phyloP scores from a whole-genome alignment of 92 coral and sea anemone species.

The Scolanthus callimorphus region DNA sequence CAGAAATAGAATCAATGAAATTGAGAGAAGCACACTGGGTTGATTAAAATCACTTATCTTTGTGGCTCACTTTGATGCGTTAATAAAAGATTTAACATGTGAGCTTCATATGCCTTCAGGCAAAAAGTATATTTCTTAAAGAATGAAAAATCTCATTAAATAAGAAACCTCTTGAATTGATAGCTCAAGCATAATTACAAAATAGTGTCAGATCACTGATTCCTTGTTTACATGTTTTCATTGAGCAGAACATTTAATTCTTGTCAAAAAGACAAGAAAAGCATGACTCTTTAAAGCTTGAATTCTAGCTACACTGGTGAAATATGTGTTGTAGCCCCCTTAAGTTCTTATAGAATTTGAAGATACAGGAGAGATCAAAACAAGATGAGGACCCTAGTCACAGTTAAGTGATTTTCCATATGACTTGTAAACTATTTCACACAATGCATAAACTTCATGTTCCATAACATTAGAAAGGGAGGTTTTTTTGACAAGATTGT shows the following conservation, averaged over 20 bases:
- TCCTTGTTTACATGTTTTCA: too few species aligned
- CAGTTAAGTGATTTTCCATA: not conserved
- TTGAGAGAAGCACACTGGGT: not conserved
- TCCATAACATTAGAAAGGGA: not conserved
- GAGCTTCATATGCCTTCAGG: not conserved
- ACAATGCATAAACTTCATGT: not conserved
- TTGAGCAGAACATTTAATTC: too few species aligned
- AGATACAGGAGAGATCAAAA: too few species aligned
- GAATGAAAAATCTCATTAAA: too few species aligned
- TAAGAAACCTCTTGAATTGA: not conserved
- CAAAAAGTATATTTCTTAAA: not conserved
- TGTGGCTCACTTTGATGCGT: not conserved
- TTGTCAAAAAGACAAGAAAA: too few species aligned
- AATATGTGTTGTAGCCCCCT: too few species aligned
- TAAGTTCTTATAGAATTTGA: too few species aligned
- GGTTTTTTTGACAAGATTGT: too few species aligned
- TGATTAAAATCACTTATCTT: not conserved
- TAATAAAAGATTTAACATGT: not conserved
- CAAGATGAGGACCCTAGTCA: not conserved
- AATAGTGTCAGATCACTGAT: too few species aligned
- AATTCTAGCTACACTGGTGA: too few species aligned
- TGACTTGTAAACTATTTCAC: not conserved
- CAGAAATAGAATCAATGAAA: not conserved
- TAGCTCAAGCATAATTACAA: not conserved
- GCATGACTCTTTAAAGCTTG: too few species aligned